These are phyloP conservation scores for Catocala sponsa DNA, from an alignment of 2,888 invertebrate genomes.

Conservation along the genomic window DNA sequence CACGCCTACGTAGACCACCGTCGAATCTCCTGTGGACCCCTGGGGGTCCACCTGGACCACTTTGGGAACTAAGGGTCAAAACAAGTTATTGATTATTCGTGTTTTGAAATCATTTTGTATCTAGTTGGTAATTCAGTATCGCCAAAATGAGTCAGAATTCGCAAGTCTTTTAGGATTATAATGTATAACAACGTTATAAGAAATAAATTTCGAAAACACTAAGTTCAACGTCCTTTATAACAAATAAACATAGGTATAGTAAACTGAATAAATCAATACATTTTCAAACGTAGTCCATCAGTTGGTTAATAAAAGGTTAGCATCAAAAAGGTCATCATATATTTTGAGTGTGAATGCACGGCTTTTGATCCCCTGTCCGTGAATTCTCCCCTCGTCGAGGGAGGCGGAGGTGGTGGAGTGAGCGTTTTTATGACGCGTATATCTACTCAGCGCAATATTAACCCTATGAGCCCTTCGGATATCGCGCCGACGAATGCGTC, in stretches of 20 bases:
- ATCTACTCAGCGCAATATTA: constrained; percentile 44
- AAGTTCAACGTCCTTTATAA: constrained; percentile 3
- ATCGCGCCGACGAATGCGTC: constrained; percentile 31
- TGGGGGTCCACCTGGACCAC: too few relatives aligned
- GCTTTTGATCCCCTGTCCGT: constrained; percentile 62
- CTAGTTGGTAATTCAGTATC: background rate
- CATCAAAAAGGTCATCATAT: constrained; percentile 60
- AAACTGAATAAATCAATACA: constrained; percentile 28
- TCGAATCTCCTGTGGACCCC: too few relatives aligned
- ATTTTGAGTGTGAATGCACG: constrained; percentile 65
- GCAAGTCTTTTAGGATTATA: background rate
- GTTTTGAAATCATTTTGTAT: background rate
- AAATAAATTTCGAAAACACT: background rate
- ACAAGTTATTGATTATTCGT: too few relatives aligned
- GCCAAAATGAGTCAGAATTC: background rate
- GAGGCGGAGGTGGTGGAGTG: constrained; percentile 38
- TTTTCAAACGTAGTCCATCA: constrained; percentile 31
- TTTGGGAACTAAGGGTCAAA: too few relatives aligned
- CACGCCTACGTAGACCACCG: too few relatives aligned
- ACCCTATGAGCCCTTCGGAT: constrained; percentile 35
- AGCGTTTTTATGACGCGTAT: constrained; percentile 49
- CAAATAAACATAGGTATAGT: constrained; percentile 2
- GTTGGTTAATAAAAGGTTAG: constrained; percentile 53
- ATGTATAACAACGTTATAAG: background rate
- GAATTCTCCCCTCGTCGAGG: constrained; percentile 43